Evolutionary conservation across 2,797 vertebrate genomes (phyloP).

Genomic region (Acanthurus tractus): DNA sequence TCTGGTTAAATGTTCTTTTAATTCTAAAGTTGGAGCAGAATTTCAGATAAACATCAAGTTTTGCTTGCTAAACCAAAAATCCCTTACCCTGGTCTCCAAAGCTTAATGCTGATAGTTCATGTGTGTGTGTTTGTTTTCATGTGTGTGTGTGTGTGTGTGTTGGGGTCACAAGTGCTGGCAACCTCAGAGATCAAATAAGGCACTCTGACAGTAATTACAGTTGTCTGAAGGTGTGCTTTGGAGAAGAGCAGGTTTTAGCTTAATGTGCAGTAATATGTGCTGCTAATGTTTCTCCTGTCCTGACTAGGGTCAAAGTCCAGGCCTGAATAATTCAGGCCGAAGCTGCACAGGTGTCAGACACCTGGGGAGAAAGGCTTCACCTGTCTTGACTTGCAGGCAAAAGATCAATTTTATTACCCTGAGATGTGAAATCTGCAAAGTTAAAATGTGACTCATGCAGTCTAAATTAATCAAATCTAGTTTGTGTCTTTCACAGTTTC

Average conservation of each 20-base stretch:
- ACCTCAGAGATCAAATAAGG: background rate
- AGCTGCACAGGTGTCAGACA: background rate
- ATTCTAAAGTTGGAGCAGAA: background rate
- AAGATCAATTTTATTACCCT: background rate
- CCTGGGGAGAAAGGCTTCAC: background rate
- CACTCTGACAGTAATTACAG: too few species aligned
- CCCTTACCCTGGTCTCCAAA: background rate
- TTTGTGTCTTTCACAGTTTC: background rate
- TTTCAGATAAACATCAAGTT: background rate
- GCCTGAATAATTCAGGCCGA: background rate
- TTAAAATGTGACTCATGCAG: background rate
- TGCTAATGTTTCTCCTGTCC: background rate
- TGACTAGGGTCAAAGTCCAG: background rate
- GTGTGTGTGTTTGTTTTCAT: background rate
- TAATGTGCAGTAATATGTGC: background rate
- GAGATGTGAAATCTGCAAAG: background rate
- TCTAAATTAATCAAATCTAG: background rate
- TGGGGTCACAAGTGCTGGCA: background rate
- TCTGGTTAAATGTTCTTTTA: background rate
- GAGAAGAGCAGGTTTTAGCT: background rate
- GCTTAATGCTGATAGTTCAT: background rate
- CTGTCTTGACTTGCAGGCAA: background rate
- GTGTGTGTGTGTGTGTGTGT: conserved; percentile 17
- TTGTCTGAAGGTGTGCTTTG: conserved; percentile 13
- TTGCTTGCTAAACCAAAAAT: background rate